These are phyloP conservation scores for Oedothorax gibbosus DNA, from an alignment of 1,140 invertebrate species.

Conservation along the genomic window DNA sequence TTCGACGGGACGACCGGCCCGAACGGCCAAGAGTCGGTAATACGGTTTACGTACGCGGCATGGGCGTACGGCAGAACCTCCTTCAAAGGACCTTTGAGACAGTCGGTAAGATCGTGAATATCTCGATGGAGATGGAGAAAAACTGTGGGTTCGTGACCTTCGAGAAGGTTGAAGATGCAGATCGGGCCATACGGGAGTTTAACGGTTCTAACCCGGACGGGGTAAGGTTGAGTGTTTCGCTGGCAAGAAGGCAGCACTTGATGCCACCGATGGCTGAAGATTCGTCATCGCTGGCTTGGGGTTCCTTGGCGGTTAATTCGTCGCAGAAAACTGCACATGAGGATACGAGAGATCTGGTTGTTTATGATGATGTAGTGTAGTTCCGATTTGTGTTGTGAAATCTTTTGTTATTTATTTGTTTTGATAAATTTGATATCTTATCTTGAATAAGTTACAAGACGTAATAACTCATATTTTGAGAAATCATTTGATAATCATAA, in stretches of 20 bases:
- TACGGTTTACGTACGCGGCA: conserved; percentile 86
- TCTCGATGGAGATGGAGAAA: conserved; percentile 90
- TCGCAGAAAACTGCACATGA: conserved; percentile 75
- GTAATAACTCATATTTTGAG: too few species aligned
- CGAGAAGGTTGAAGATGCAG: conserved; percentile 87
- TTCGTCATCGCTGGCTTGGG: conserved; percentile 75
- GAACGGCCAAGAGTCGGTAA: conserved; percentile 82
- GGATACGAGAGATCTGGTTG: conserved; percentile 67
- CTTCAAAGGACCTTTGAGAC: conserved; percentile 82
- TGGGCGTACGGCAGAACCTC: conserved; percentile 85
- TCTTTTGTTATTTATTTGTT: too few species aligned
- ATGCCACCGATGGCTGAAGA: conserved; percentile 84
- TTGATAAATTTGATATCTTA: too few species aligned
- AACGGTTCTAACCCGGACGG: conserved; percentile 84
- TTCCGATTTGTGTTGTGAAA: too few species aligned
- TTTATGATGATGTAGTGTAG: conserved; percentile 65
- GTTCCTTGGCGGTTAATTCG: conserved; percentile 81
- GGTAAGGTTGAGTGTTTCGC: conserved; percentile 82
- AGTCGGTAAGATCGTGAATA: conserved; percentile 85
- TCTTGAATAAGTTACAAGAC: too few species aligned
- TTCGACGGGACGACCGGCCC: conserved; percentile 69
- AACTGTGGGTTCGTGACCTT: conserved; percentile 94
- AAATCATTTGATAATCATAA: too few species aligned
- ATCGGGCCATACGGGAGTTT: conserved; percentile 87
- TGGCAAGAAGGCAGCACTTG: conserved; percentile 84